Evolutionary conservation across 2,888 invertebrate species (phyloP).

Genomic region (Trachelus tabidus): DNA sequence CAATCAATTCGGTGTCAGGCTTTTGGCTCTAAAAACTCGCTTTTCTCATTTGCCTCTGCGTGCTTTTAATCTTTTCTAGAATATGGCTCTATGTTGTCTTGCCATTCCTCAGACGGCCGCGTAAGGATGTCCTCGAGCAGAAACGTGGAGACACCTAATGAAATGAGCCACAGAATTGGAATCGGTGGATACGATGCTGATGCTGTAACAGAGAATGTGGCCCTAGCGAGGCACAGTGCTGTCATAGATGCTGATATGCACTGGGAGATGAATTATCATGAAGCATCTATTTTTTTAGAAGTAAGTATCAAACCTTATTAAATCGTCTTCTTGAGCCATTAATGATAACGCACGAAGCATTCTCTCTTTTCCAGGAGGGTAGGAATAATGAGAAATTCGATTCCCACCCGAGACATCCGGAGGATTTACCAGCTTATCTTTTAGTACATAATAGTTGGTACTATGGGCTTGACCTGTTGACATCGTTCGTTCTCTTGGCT

Average conservation of each 20-base stretch:
- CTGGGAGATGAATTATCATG: conserved; percentile 92
- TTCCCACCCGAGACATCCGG: conserved; percentile 85
- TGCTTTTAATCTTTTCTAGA: conserved; percentile 57
- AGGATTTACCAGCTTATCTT: conserved; percentile 86
- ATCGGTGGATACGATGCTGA: conserved; percentile 36
- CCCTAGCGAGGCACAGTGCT: conserved; percentile 47
- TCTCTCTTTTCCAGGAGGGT: conserved; percentile 77
- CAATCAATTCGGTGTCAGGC: conserved; percentile 15
- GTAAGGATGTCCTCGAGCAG: conserved; percentile 42
- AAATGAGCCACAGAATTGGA: conserved; percentile 44
- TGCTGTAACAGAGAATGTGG: conserved; percentile 50
- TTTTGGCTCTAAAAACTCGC: conserved; percentile 29
- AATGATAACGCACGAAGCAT: conserved; percentile 4
- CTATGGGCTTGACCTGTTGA: conserved; percentile 82
- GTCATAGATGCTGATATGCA: conserved; percentile 66
- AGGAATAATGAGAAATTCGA: conserved; percentile 92
- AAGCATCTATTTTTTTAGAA: conserved; percentile 89
- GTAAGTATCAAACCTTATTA: conserved; percentile 62
- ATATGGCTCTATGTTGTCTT: conserved; percentile 64
- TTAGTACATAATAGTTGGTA: conserved; percentile 90
- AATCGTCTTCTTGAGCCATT: neutral
- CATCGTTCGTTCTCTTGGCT: conserved; percentile 79
- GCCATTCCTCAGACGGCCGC: conserved; percentile 56
- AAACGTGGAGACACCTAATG: conserved; percentile 44
- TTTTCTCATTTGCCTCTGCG: conserved; percentile 32